These are phyloP conservation scores for Scolopax bukidnonensis DNA, from an alignment of 2,797 vertebrate genomes.

Conservation along the genomic window DNA sequence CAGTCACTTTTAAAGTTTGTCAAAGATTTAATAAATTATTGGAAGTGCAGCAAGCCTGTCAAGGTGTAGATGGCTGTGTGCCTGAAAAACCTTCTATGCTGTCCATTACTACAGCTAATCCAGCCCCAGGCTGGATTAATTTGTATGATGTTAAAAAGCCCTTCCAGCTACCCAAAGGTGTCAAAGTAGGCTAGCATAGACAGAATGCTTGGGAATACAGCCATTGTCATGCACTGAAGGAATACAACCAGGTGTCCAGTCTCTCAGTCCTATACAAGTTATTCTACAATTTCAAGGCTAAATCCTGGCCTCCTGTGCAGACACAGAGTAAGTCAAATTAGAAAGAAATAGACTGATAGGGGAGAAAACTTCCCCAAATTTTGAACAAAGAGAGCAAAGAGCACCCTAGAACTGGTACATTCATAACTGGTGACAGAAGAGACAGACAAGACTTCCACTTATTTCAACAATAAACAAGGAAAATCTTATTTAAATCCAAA, in stretches of 20 bases:
- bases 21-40: conserved; percentile 63
- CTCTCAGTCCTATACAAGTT: not conserved
- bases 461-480: not conserved
- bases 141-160: conserved; percentile 59
- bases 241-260: conserved; percentile 16
- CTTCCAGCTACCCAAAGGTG: conserved; percentile 61
- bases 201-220: conserved; percentile 18
- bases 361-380: not conserved
- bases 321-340: not conserved
- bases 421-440: not conserved
- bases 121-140: conserved; percentile 70
- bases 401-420: not conserved
- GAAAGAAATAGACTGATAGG: not conserved
- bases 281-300: not conserved
- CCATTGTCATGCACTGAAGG: not conserved
- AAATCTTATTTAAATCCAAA: not conserved
- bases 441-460: not conserved
- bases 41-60: conserved; percentile 55
- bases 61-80: conserved; percentile 53
- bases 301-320: not conserved
- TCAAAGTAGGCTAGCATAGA: conserved; percentile 30
- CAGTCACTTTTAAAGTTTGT: conserved; percentile 67
- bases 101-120: conserved; percentile 64
- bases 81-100: conserved; percentile 62
- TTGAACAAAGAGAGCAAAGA: not conserved